phyloP scores from a whole-genome alignment of 2,113 vertebrate species.

The Ornithorhynchus anatinus region DNA sequence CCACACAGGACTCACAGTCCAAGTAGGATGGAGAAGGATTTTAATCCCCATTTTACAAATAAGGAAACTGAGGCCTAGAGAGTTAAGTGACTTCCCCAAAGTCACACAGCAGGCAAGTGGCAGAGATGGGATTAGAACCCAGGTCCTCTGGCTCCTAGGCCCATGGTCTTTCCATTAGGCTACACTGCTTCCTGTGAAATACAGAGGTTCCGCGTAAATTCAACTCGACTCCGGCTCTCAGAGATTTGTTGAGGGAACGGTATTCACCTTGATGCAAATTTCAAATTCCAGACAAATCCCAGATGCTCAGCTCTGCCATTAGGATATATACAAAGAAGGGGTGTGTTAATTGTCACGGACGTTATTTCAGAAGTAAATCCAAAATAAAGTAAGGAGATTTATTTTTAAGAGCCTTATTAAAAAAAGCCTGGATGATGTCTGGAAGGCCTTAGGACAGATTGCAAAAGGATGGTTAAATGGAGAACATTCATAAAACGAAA shows the following conservation, averaged over 20 bases:
- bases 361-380: slow-evolving; percentile 35
- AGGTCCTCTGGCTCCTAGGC: no score
- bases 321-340: slow-evolving; percentile 41
- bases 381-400: slow-evolving; percentile 46
- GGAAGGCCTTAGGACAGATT: slow-evolving; percentile 24
- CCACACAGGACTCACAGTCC: no score
- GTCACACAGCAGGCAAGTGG: no score
- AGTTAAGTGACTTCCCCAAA: no score
- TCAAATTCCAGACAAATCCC: slow-evolving; percentile 62
- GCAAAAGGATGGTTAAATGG: slow-evolving; percentile 44
- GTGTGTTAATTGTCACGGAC: slow-evolving; percentile 57
- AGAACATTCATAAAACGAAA: slow-evolving; percentile 45
- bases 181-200: no score
- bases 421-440: slow-evolving; percentile 10
- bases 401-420: slow-evolving; percentile 39
- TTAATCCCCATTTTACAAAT: no score
- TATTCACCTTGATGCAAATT: slow-evolving; percentile 51
- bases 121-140: no score
- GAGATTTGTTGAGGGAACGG: slow-evolving; percentile 33
- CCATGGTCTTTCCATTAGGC: no score
- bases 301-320: slow-evolving; percentile 31
- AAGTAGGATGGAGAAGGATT: no score
- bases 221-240: neutral
- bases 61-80: no score
- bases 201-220: no score